phyloP scores from a whole-genome alignment of 1,140 invertebrate genomes.

The Drosophila watanabei region DNA sequence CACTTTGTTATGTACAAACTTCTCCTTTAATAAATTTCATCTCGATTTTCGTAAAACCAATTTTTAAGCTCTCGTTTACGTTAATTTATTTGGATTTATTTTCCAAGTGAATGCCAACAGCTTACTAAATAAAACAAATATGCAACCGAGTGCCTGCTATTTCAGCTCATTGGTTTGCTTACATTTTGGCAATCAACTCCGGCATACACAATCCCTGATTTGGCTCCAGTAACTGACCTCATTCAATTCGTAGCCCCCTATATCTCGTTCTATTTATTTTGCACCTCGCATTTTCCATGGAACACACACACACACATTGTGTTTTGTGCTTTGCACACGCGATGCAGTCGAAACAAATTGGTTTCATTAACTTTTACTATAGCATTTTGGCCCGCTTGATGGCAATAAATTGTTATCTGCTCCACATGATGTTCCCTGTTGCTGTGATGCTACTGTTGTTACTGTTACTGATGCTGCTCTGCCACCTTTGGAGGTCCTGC shows the following conservation, averaged over 20 bases:
- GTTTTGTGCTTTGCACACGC: slow-evolving; percentile 35
- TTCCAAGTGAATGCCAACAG: slow-evolving; percentile 4
- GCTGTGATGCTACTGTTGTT: slow-evolving; percentile 33
- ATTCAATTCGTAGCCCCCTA: slow-evolving; percentile 6
- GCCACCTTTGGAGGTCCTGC: slow-evolving; percentile 37
- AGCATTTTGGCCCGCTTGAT: slow-evolving; percentile 75
- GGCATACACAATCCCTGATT: slow-evolving; percentile 7
- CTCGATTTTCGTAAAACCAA: background rate
- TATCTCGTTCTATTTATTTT: slow-evolving; percentile 23
- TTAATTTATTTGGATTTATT: slow-evolving; percentile 15
- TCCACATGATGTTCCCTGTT: slow-evolving; percentile 51
- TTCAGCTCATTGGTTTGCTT: slow-evolving; percentile 29
- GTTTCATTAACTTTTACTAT: slow-evolving; percentile 84
- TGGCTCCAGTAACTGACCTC: slow-evolving; percentile 31
- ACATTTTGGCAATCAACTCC: slow-evolving; percentile 27
- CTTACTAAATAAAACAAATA: slow-evolving; percentile 6
- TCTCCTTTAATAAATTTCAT: background rate
- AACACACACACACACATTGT: slow-evolving; percentile 17
- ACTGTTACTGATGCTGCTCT: slow-evolving; percentile 30
- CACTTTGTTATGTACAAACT: background rate
- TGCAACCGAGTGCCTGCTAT: background rate
- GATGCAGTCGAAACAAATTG: slow-evolving; percentile 72
- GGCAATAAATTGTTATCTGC: slow-evolving; percentile 79
- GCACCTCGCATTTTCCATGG: slow-evolving; percentile 15
- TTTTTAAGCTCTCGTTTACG: background rate